Evolutionary conservation across 2,888 invertebrate genomes (phyloP).

Genomic region (Pegoplata infirma): DNA sequence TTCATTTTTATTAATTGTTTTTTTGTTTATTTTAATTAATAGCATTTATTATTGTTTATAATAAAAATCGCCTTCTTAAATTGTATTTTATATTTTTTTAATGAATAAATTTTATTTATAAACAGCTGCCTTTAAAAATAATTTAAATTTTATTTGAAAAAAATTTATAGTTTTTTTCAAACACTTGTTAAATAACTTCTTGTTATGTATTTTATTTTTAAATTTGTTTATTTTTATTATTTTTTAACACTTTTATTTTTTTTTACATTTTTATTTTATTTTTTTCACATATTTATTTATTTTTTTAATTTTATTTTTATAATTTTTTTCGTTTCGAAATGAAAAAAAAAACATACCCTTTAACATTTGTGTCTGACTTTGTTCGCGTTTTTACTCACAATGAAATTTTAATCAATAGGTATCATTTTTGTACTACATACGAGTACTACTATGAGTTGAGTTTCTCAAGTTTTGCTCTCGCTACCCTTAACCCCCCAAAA

Average conservation of each 20-base stretch:
- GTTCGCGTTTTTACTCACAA: constrained; percentile 56
- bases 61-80: too few relatives aligned
- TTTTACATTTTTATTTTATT: background rate
- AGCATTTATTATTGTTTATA: too few relatives aligned
- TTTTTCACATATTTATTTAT: constrained; percentile 13
- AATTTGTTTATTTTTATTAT: background rate
- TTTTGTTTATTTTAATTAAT: too few relatives aligned
- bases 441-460: too few relatives aligned
- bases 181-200: background rate
- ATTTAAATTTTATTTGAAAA: background rate
- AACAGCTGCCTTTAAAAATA: background rate
- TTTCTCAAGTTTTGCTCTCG: constrained; percentile 41
- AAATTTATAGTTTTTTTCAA: background rate
- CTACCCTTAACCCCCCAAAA: constrained; percentile 14
- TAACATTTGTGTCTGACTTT: constrained; percentile 40
- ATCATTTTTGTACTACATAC: constrained; percentile 18
- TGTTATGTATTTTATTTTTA: background rate
- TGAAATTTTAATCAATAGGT: constrained; percentile 54
- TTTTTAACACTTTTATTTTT: background rate
- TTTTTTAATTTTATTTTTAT: constrained; percentile 6
- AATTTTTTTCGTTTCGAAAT: constrained; percentile 21
- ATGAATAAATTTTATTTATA: constrained; percentile 14
- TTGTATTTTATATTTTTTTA: background rate
- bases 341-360: constrained; percentile 21
- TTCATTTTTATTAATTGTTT: too few relatives aligned